These are phyloP conservation scores for Bos indicus DNA, from an alignment of 2,113 vertebrate genomes.

Conservation along the genomic window DNA sequence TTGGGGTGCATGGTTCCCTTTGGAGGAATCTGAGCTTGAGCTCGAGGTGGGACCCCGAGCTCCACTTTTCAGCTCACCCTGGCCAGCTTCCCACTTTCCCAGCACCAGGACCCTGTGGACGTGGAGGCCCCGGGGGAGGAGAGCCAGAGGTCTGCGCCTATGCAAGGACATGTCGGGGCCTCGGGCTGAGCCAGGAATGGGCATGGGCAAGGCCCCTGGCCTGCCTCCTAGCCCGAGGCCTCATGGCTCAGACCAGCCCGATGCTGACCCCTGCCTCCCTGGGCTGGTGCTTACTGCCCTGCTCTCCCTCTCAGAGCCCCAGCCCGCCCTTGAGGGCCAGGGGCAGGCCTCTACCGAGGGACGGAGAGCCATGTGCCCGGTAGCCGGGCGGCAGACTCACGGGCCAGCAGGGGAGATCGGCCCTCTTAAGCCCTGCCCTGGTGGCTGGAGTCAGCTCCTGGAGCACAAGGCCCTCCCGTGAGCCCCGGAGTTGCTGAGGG, in stretches of 20 bases:
- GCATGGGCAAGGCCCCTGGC: too few species aligned
- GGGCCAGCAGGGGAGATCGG: neutral
- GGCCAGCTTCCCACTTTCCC: too few species aligned
- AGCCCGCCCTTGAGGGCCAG: neutral
- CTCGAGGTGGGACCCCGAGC: neutral
- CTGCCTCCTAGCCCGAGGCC: neutral
- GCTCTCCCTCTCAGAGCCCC: accelerated
- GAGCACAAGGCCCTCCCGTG: neutral
- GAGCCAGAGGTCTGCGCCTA: neutral
- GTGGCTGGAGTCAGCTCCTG: neutral
- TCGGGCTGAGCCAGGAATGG: accelerated
- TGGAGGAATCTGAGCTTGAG: neutral
- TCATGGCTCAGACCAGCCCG: neutral
- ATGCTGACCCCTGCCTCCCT: neutral
- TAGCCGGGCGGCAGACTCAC: neutral
- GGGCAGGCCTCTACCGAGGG: neutral
- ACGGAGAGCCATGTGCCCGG: accelerated
- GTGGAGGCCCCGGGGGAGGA: neutral
- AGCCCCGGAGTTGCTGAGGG: accelerated
- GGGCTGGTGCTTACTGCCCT: neutral
- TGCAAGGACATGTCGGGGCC: accelerated
- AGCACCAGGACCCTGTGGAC: accelerated
- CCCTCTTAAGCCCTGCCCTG: neutral
- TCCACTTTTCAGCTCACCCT: too few species aligned
- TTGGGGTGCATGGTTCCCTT: accelerated